Percentiles rank a stretch among this genome's conserved stretches.
phyloP scores from a whole-genome alignment of 2,113 vertebrate genomes.

The Pollimyrus isidori region DNA sequence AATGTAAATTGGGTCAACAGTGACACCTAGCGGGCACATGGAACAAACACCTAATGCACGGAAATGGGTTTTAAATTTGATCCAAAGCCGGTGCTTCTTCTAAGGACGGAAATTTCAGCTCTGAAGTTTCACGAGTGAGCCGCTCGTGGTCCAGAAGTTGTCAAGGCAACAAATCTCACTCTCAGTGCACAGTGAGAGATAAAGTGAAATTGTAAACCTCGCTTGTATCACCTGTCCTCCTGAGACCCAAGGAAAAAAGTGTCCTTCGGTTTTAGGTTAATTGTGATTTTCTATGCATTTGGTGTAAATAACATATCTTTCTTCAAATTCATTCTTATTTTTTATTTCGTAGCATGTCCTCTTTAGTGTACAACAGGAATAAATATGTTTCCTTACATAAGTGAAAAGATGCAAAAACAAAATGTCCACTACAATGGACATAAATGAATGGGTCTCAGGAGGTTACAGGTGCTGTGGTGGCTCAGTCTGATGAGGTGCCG shows the following conservation, averaged over 20 bases:
- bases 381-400: too few relatives aligned
- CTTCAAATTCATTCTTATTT: too few relatives aligned
- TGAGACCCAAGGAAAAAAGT: too few relatives aligned
- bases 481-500: neutral
- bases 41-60: neutral
- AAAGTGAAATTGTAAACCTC: neutral
- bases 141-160: neutral
- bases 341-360: too few relatives aligned
- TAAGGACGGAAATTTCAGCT: neutral
- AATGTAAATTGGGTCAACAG: constrained; percentile 27
- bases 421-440: too few relatives aligned
- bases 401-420: too few relatives aligned
- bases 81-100: neutral
- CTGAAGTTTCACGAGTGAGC: neutral
- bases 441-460: too few relatives aligned
- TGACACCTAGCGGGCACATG: constrained; percentile 34
- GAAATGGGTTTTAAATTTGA: neutral
- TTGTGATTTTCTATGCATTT: too few relatives aligned
- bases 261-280: too few relatives aligned
- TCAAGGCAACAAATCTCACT: neutral
- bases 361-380: too few relatives aligned
- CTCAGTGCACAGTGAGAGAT: neutral
- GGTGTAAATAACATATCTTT: too few relatives aligned
- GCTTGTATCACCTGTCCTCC: neutral
- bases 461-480: neutral